Percentiles rank a stretch among this genome's conserved stretches.
phyloP scores from a whole-genome alignment of 2,888 invertebrate species.

The Anarsia innoxiella region DNA sequence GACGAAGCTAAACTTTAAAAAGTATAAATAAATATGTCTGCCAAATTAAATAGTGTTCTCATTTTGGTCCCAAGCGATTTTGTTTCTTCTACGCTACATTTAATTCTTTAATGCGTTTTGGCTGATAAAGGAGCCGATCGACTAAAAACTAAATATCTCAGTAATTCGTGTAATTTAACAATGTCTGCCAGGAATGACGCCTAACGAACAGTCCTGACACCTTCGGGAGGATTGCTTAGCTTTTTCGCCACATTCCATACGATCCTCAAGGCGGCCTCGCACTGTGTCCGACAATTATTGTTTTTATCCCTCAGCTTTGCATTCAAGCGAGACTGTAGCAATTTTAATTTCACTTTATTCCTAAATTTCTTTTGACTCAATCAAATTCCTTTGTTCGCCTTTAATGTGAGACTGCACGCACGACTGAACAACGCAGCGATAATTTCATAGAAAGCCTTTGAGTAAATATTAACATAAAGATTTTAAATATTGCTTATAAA shows the following conservation, averaged over 20 bases:
- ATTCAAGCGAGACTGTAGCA: constrained; percentile 9
- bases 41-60: constrained; percentile 60
- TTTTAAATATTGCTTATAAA: constrained; percentile 49
- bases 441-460: constrained; percentile 45
- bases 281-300: constrained; percentile 31
- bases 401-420: too few species aligned
- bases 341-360: neutral
- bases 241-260: constrained; percentile 38
- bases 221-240: constrained; percentile 34
- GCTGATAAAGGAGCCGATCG: constrained; percentile 10
- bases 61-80: constrained; percentile 23
- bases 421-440: constrained; percentile 33
- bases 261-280: constrained; percentile 26
- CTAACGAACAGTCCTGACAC: constrained; percentile 49
- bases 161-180: constrained; percentile 40
- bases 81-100: too few species aligned
- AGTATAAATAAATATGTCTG: constrained; percentile 75
- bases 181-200: constrained; percentile 32
- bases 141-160: constrained; percentile 36
- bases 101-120: too few species aligned
- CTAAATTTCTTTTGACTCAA: neutral
- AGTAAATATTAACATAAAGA: constrained; percentile 53
- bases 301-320: constrained; percentile 28
- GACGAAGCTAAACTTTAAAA: constrained; percentile 68
- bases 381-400: too few species aligned